A percentile compares a stretch with the other conserved stretches of the same genome.
phyloP scores from a whole-genome alignment of 1,140 invertebrate genomes.

The Ptiloglossa arizonensis region DNA sequence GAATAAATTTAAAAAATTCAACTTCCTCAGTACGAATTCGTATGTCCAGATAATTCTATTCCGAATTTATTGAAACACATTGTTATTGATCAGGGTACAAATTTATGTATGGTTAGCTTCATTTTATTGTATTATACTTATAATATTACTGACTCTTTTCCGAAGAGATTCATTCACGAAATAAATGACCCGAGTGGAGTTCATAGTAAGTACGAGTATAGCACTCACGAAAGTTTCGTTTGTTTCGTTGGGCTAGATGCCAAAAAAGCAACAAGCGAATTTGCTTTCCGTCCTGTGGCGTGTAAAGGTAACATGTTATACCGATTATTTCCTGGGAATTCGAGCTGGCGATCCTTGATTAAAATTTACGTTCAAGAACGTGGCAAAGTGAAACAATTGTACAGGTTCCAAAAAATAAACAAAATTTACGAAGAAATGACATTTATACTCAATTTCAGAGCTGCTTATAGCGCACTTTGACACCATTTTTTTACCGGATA shows the following conservation, averaged over 20 bases:
- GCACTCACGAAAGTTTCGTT: neutral
- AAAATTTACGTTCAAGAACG: neutral
- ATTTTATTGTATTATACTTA: neutral
- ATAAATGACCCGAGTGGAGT: conserved; percentile 2
- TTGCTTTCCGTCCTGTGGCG: conserved; percentile 1
- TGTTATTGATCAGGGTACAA: too few relatives aligned
- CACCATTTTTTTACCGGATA: too few relatives aligned
- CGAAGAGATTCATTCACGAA: conserved; percentile 4
- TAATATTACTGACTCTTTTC: neutral
- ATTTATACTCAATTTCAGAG: too few relatives aligned
- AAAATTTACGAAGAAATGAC: too few relatives aligned
- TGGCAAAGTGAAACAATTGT: neutral
- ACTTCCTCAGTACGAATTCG: too few relatives aligned
- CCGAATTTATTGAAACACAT: too few relatives aligned
- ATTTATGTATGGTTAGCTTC: too few relatives aligned
- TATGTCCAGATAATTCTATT: too few relatives aligned
- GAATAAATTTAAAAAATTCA: too few relatives aligned
- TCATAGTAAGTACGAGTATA: neutral
- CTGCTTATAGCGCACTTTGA: too few relatives aligned
- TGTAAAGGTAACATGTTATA: neutral
- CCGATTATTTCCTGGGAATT: conserved; percentile 8
- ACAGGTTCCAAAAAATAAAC: neutral
- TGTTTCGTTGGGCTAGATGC: conserved; percentile 35
- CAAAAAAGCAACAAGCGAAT: conserved; percentile 62
- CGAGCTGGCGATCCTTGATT: neutral